Percentiles rank a stretch among this genome's conserved stretches.
Conservation (phyloP, 2,113 vertebrate genomes). For the Siniperca chuatsi region DNA sequence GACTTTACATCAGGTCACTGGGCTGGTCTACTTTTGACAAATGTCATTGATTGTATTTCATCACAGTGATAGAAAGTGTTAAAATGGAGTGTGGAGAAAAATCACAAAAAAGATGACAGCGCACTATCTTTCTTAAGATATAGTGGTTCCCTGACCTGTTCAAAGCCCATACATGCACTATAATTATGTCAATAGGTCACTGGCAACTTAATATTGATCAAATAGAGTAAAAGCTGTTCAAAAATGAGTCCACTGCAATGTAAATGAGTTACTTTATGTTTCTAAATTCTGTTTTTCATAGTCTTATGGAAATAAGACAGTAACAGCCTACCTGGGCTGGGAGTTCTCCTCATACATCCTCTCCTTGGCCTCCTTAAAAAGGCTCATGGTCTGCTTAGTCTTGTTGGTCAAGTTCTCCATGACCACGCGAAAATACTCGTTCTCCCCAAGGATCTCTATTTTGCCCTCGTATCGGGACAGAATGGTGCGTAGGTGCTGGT, state of each 20-base stretch:
- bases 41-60: not conserved
- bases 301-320: not conserved
- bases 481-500: conserved; percentile 95
- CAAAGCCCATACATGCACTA: not conserved
- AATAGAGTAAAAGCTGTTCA: not conserved
- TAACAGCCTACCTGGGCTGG: conserved; percentile 89
- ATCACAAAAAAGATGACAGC: not conserved
- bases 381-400: conserved; percentile 98
- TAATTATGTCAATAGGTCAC: conserved; percentile 3
- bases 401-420: conserved; percentile 99
- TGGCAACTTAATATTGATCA: too few species aligned
- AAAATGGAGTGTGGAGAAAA: not conserved
- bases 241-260: not conserved
- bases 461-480: conserved; percentile 96
- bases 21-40: not conserved
- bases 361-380: conserved; percentile 98
- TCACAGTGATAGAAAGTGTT: not conserved
- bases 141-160: not conserved
- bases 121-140: not conserved
- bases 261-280: not conserved
- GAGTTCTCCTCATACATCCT: conserved; percentile 99
- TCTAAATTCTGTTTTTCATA: not conserved
- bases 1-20: not conserved
- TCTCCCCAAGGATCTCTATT: conserved; percentile 96
- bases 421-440: conserved; percentile 97